These are phyloP conservation scores for Glaucidium brasilianum DNA, from an alignment of 2,113 vertebrate genomes.

Conservation along the genomic window DNA sequence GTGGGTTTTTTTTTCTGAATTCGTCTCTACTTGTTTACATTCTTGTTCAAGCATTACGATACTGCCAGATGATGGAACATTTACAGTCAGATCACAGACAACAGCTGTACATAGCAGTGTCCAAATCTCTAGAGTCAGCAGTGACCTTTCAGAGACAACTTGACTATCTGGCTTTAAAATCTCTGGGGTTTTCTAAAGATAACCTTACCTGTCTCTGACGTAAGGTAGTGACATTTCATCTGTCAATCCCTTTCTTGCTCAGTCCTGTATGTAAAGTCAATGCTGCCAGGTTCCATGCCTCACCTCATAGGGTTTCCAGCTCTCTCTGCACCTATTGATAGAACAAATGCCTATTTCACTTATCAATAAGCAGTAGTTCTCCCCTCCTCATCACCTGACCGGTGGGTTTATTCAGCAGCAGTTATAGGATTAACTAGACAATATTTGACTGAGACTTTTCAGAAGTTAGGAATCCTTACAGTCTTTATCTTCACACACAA, in stretches of 20 bases:
- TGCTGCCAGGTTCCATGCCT: neutral
- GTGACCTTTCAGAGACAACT: neutral
- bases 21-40: neutral
- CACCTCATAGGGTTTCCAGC: neutral
- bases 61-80: neutral
- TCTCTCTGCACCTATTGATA: neutral
- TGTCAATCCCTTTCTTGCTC: neutral
- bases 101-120: neutral
- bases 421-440: neutral
- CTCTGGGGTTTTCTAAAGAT: neutral
- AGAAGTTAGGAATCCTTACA: neutral
- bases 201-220: neutral
- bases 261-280: accelerated
- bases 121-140: neutral
- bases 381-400: neutral
- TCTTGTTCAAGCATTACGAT: neutral
- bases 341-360: neutral
- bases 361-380: neutral
- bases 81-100: neutral
- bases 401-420: neutral
- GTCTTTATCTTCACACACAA: neutral
- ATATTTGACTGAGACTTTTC: neutral
- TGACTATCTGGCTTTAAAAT: neutral
- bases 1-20: neutral
- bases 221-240: neutral